A percentile compares a stretch with the other conserved stretches of the same genome.
Evolutionary conservation across 1,140 invertebrate species (phyloP).

Genomic region (Camponotus vicinus): DNA sequence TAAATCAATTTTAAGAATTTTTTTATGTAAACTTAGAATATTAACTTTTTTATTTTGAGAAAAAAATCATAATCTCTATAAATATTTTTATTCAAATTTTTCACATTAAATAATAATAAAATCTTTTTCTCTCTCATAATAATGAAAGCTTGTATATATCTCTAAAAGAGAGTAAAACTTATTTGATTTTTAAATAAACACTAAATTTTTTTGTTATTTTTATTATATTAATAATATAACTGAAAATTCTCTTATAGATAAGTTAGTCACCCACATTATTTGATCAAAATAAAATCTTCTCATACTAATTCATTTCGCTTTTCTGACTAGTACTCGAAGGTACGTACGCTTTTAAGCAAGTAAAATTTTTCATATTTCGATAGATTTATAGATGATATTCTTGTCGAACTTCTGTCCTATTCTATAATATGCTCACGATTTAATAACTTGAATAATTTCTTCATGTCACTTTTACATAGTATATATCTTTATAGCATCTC

Average conservation of each 20-base stretch:
- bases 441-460: slow-evolving; percentile 18
- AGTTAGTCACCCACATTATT: background rate
- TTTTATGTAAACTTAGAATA: background rate
- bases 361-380: background rate
- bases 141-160: background rate
- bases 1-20: background rate
- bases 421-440: background rate
- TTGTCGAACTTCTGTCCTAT: background rate
- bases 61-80: background rate
- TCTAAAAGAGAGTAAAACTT: background rate
- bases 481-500: background rate
- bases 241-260: background rate
- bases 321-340: background rate
- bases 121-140: background rate
- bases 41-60: background rate
- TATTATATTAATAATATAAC: background rate
- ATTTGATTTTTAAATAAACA: background rate
- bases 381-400: background rate
- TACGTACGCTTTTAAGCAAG: slow-evolving; percentile 25
- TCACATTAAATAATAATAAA: slow-evolving; percentile 15
- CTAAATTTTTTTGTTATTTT: slow-evolving; percentile 16
- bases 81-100: background rate
- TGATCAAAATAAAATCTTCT: slow-evolving; percentile 1
- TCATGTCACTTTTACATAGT: background rate
- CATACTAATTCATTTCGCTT: background rate